Conservation (phyloP, 2,113 vertebrate species). For the Nannobrachium achirus region DNA sequence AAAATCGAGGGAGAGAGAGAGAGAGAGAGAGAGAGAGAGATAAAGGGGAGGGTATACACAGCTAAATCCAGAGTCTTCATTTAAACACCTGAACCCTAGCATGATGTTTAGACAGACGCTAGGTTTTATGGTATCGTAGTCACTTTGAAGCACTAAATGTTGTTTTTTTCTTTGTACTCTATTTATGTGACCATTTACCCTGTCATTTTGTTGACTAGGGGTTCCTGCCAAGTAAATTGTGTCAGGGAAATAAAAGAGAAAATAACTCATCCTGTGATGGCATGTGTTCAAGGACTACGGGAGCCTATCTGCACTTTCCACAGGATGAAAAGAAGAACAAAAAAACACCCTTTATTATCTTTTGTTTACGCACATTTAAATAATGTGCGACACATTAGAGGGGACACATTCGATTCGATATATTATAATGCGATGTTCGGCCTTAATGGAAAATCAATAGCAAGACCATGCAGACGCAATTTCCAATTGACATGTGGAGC, state of each 20-base stretch:
- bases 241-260: slow-evolving; percentile 28
- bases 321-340: slow-evolving; percentile 17
- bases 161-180: no score
- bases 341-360: slow-evolving; percentile 23
- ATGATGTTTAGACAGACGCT: no score
- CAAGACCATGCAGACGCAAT: slow-evolving; percentile 77
- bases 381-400: slow-evolving; percentile 69
- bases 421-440: slow-evolving; percentile 78
- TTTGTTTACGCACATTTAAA: slow-evolving; percentile 67
- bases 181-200: no score
- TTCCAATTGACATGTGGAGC: slow-evolving; percentile 78
- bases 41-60: no score
- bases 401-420: slow-evolving; percentile 71
- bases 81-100: no score
- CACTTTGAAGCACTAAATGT: no score
- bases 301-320: background rate
- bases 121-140: no score
- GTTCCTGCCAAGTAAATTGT: slow-evolving; percentile 7
- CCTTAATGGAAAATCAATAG: slow-evolving; percentile 83
- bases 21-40: background rate
- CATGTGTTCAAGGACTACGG: background rate
- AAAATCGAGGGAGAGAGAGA: slow-evolving; percentile 18
- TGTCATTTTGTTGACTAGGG: no score
- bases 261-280: background rate
- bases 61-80: background rate